Conservation (phyloP, 2,797 vertebrate species). For the Chloroceryle amazona region DNA sequence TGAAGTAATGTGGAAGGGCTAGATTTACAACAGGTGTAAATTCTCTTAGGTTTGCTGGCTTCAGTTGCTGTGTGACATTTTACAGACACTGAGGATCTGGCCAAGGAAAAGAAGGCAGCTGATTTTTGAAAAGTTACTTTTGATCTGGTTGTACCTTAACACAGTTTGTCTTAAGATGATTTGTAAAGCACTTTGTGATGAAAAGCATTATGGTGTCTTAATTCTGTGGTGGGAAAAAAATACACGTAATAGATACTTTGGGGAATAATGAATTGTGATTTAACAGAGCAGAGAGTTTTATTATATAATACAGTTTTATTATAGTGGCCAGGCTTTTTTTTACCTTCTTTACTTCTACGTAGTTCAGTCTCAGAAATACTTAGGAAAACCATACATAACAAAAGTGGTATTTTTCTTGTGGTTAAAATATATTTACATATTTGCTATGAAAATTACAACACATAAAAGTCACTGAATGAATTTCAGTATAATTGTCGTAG, state of each 20-base stretch:
- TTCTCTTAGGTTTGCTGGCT: background rate
- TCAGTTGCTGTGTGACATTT: background rate
- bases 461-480: background rate
- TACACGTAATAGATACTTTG: background rate
- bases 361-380: background rate
- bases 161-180: background rate
- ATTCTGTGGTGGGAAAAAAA: background rate
- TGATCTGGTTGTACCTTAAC: background rate
- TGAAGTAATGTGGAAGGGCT: background rate
- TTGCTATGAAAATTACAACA: background rate
- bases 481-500: background rate
- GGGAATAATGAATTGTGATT: background rate
- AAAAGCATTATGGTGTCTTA: background rate
- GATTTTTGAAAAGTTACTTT: background rate
- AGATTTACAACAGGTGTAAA: background rate
- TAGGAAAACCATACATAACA: background rate
- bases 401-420: background rate
- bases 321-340: background rate
- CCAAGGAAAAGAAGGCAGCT: background rate
- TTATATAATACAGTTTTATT: background rate
- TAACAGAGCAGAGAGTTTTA: background rate
- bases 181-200: conserved; percentile 69
- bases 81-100: background rate
- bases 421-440: background rate
- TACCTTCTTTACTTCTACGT: background rate